Conservation (phyloP, 2,113 vertebrate species). For the Hippocampus mohnikei region DNA sequence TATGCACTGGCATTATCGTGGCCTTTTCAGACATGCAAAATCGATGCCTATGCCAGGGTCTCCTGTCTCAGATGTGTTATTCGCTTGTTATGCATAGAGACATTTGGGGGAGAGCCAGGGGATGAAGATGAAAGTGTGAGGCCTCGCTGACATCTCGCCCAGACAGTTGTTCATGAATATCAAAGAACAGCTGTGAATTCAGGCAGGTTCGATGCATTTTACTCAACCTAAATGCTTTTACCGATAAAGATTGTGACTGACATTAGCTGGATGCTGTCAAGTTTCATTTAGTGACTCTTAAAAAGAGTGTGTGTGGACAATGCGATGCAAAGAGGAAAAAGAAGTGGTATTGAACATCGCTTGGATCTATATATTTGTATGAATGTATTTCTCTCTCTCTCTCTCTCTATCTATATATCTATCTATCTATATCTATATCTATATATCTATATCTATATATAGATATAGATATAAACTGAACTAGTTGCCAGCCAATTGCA, state of each 20-base stretch:
- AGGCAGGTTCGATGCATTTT: constrained; percentile 58
- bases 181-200: constrained; percentile 77
- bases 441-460: too few relatives aligned
- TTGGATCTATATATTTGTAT: too few relatives aligned
- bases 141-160: constrained; percentile 71
- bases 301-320: constrained; percentile 19
- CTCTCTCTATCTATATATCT: too few relatives aligned
- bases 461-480: too few relatives aligned
- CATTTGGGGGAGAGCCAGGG: constrained; percentile 71
- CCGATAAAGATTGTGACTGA: constrained; percentile 41
- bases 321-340: constrained; percentile 3
- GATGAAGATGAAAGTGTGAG: constrained; percentile 75
- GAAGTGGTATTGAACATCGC: too few relatives aligned
- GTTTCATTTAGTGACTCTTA: constrained; percentile 45
- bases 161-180: constrained; percentile 83
- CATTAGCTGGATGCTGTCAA: constrained; percentile 6
- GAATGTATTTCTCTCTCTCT: too few relatives aligned
- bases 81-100: constrained; percentile 59
- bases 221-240: constrained; percentile 58
- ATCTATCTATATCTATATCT: too few relatives aligned
- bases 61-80: constrained; percentile 62
- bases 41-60: constrained; percentile 50
- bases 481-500: too few relatives aligned
- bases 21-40: constrained; percentile 62
- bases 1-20: constrained; percentile 56